phyloP scores from a whole-genome alignment of 2,797 vertebrate genomes.

The Sebastiscus tertius region DNA sequence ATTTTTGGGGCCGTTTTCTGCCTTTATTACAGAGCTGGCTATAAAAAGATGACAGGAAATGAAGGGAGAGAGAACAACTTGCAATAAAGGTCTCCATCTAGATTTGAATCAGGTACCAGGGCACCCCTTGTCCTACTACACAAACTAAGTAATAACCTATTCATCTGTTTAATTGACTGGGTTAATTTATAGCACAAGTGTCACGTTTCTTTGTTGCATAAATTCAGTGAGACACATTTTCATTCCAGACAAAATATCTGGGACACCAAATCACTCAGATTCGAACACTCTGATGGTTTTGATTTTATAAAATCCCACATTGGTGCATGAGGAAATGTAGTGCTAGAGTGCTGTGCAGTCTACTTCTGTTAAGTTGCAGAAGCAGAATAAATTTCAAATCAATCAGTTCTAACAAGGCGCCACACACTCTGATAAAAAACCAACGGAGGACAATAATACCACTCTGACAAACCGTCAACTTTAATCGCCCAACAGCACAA shows the following conservation, averaged over 20 bases:
- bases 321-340: neutral
- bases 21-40: neutral
- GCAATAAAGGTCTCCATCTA: neutral
- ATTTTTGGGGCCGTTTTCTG: neutral
- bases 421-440: neutral
- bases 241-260: neutral
- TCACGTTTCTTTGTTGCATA: neutral
- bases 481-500: constrained; percentile 16
- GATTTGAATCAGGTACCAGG: neutral
- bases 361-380: neutral
- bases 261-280: neutral
- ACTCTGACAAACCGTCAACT: constrained; percentile 19
- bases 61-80: neutral
- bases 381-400: neutral
- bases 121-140: neutral
- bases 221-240: neutral
- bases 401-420: neutral
- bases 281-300: neutral
- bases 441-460: neutral
- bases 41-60: neutral
- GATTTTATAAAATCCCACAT: neutral
- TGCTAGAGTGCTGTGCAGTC: neutral
- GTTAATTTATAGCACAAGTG: neutral
- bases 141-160: neutral
- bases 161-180: neutral